These are phyloP conservation scores for Erebia aethiops DNA, from an alignment of 2,888 invertebrate genomes.

Conservation along the genomic window DNA sequence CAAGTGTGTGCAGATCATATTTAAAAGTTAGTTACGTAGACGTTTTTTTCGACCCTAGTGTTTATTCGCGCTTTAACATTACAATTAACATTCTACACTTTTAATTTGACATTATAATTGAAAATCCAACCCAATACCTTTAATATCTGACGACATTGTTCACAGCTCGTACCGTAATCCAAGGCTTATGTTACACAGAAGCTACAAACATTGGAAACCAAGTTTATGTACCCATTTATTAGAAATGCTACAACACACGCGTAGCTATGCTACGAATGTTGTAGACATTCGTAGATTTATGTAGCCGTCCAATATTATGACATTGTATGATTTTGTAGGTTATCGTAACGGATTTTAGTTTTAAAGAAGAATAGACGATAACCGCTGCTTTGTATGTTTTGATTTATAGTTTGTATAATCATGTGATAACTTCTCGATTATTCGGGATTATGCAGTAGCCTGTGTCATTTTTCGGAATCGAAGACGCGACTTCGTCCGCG, in stretches of 20 bases:
- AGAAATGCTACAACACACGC: neutral
- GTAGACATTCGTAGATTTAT: conserved; percentile 2
- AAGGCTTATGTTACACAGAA: conserved; percentile 9
- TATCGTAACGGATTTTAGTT: neutral
- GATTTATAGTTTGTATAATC: too few species aligned
- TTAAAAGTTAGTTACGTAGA: too few species aligned
- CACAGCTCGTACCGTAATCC: conserved; percentile 16
- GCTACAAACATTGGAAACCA: neutral
- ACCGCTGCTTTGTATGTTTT: too few species aligned
- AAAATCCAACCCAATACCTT: neutral
- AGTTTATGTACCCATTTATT: neutral
- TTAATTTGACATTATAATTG: neutral
- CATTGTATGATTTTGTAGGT: too few species aligned
- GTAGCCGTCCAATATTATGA: neutral
- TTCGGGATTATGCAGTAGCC: too few species aligned
- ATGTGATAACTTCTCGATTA: too few species aligned
- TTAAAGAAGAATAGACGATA: neutral
- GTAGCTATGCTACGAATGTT: neutral
- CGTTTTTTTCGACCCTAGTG: too few species aligned
- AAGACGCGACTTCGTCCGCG: too few species aligned
- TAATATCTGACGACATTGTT: conserved; percentile 11
- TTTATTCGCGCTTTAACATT: too few species aligned
- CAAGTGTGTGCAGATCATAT: too few species aligned
- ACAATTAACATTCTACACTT: neutral
- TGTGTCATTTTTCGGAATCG: too few species aligned